Conservation (phyloP, 2,888 invertebrate species). For the Epiblema foenella region DNA sequence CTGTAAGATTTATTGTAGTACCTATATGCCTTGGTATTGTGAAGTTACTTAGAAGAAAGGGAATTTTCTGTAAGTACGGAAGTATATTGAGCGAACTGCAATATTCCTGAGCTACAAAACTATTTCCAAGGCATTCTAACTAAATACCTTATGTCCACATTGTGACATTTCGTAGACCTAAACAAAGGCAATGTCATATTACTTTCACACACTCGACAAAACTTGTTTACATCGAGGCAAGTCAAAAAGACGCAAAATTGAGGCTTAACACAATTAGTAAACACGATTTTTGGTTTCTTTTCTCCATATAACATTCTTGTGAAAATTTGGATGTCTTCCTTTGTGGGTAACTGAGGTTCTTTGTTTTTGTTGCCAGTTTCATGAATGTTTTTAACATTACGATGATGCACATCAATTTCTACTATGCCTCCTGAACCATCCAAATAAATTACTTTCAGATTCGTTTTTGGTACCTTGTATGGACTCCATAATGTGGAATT, state of each 20-base stretch:
- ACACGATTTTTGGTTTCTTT: constrained; percentile 48
- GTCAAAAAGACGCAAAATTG: constrained; percentile 64
- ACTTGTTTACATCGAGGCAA: constrained; percentile 59
- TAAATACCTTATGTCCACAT: constrained; percentile 48
- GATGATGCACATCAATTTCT: constrained; percentile 46
- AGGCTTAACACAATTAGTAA: constrained; percentile 59
- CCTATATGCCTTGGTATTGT: too few relatives aligned
- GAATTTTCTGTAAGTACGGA: too few relatives aligned
- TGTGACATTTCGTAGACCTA: constrained; percentile 57
- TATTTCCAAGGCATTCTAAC: neutral
- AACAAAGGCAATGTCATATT: constrained; percentile 42
- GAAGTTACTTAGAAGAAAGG: too few relatives aligned
- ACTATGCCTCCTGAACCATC: constrained; percentile 45
- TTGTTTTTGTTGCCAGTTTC: too few relatives aligned
- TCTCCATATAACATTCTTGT: constrained; percentile 43
- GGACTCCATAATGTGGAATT: constrained; percentile 60
- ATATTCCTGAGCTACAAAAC: neutral
- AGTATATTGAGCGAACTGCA: neutral
- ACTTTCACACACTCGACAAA: constrained; percentile 68
- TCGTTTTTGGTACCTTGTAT: constrained; percentile 56
- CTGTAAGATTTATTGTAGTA: too few relatives aligned
- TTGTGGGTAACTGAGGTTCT: neutral
- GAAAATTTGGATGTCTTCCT: constrained; percentile 6
- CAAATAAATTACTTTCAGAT: constrained; percentile 62
- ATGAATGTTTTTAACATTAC: constrained; percentile 8